Evolutionary conservation across 2,113 vertebrate species (phyloP).

Genomic region (Anthoscopus minutus): DNA sequence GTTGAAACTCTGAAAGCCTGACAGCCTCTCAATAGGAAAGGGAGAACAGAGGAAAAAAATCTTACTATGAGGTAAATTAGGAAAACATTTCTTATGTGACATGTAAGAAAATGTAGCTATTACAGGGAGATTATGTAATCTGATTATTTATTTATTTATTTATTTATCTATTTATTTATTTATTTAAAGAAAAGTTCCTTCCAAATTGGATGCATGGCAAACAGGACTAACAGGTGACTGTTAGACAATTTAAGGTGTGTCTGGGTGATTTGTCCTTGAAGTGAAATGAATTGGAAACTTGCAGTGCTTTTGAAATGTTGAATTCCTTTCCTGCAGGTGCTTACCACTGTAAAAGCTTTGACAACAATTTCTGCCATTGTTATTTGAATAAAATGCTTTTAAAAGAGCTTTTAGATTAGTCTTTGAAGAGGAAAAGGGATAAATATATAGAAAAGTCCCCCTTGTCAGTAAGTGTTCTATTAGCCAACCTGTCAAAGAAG

Average conservation of each 20-base stretch:
- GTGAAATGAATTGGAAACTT: background rate
- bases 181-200: background rate
- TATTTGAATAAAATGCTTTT: background rate
- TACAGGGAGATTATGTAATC: background rate
- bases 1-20: background rate
- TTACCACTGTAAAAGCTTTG: background rate
- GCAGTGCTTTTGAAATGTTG: background rate
- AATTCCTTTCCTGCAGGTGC: background rate
- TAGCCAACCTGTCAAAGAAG: background rate
- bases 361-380: background rate
- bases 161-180: background rate
- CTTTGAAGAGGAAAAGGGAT: background rate
- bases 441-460: background rate
- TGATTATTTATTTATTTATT: background rate
- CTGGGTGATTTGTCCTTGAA: background rate
- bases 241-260: background rate
- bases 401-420: background rate
- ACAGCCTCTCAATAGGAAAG: background rate
- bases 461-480: background rate
- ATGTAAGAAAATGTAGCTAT: background rate
- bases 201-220: background rate
- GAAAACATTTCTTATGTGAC: background rate
- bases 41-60: background rate
- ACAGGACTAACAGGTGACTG: background rate
- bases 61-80: background rate